Evolutionary conservation across 2,113 vertebrate genomes (phyloP).

Genomic region (Nansenia antarctica): DNA sequence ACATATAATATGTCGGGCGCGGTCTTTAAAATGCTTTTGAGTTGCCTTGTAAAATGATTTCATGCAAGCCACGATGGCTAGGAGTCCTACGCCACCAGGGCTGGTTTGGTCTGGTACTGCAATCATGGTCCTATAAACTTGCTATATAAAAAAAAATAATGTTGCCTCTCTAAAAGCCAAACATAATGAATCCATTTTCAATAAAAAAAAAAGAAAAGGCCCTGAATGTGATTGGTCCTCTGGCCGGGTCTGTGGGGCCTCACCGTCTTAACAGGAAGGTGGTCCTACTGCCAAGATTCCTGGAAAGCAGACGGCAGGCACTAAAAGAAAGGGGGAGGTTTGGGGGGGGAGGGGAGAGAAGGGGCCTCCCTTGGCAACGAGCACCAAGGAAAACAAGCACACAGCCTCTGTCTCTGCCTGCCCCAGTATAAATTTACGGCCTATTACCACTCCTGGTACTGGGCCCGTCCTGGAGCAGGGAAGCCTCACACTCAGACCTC

Average conservation of each 20-base stretch:
- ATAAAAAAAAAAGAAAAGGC: too few relatives aligned
- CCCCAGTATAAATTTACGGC: slow-evolving; percentile 23
- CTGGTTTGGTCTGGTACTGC: background rate
- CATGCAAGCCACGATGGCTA: background rate
- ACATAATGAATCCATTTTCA: background rate
- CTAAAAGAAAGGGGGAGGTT: slow-evolving; percentile 6
- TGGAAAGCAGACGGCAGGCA: slow-evolving; percentile 74
- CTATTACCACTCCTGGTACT: slow-evolving; percentile 9
- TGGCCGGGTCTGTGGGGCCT: slow-evolving; percentile 43
- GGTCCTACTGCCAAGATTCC: slow-evolving; percentile 77
- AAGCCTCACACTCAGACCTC: background rate
- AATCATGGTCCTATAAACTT: background rate
- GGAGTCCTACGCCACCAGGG: background rate
- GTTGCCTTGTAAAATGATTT: background rate
- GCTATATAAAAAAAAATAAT: background rate
- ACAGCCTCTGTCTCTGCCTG: background rate
- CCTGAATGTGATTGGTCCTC: background rate
- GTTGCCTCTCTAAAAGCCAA: background rate
- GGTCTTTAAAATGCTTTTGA: background rate
- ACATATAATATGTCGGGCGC: background rate
- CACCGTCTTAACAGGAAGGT: slow-evolving; percentile 70
- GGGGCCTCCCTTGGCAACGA: background rate
- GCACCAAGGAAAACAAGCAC: slow-evolving; percentile 40
- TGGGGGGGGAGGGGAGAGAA: slow-evolving; percentile 7
- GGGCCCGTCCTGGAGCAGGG: background rate